phyloP scores from a whole-genome alignment of 1,140 invertebrate species.

The Zaprionus camerounensis region DNA sequence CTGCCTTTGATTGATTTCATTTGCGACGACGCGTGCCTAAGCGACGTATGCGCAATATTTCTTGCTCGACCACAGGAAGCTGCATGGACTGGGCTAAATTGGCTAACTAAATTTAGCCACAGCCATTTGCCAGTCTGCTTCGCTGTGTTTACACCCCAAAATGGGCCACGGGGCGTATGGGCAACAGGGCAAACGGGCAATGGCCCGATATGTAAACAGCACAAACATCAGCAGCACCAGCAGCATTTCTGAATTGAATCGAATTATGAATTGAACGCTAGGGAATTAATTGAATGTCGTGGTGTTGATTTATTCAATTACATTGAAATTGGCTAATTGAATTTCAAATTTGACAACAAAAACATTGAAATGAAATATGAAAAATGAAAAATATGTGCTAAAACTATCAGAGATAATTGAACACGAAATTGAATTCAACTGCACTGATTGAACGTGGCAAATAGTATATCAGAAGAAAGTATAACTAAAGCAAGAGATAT shows the following conservation, averaged over 20 bases:
- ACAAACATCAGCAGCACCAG: neutral
- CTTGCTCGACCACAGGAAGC: conserved; percentile 40
- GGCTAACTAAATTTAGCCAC: conserved; percentile 53
- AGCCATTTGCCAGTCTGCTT: conserved; percentile 43
- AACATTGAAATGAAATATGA: neutral
- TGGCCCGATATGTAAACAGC: conserved; percentile 47
- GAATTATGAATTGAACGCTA: conserved; percentile 8
- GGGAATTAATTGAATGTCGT: conserved; percentile 2
- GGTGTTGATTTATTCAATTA: conserved; percentile 8
- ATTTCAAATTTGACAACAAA: conserved; percentile 2
- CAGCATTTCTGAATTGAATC: conserved; percentile 1
- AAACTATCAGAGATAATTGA: neutral
- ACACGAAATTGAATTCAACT: conserved; percentile 6
- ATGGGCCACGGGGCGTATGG: neutral
- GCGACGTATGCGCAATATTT: conserved; percentile 55
- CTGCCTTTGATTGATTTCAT: conserved; percentile 73
- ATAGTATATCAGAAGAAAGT: neutral
- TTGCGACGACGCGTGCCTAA: conserved; percentile 19
- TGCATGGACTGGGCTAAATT: conserved; percentile 14
- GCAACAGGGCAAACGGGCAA: conserved; percentile 22
- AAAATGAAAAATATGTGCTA: neutral
- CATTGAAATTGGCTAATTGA: conserved; percentile 4
- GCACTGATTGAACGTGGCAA: neutral
- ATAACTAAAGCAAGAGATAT: neutral
- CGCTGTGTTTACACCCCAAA: conserved; percentile 14